Conservation (phyloP, 2,113 vertebrate genomes). For the Pseudois nayaur region DNA sequence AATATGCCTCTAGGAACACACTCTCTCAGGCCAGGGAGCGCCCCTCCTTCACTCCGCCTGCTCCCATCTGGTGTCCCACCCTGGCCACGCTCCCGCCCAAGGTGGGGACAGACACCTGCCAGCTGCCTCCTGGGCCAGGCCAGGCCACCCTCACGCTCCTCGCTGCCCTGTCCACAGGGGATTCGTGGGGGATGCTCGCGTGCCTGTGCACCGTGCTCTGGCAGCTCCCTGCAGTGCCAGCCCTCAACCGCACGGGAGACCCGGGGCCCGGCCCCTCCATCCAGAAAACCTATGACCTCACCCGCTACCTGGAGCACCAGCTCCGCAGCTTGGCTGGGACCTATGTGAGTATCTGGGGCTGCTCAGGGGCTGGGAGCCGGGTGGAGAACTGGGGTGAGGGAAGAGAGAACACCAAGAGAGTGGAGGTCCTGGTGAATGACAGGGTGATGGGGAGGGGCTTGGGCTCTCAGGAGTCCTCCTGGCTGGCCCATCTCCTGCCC, state of each 20-base stretch:
- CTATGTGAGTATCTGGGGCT: conserved; percentile 87
- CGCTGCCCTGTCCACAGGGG: conserved; percentile 78
- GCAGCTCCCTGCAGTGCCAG: conserved; percentile 84
- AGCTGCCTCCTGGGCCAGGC: background rate
- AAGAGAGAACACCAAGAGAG: background rate
- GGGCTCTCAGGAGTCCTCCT: background rate
- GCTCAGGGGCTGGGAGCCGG: background rate
- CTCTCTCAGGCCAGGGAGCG: background rate
- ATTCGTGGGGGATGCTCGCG: conserved; percentile 86
- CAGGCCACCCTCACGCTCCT: background rate
- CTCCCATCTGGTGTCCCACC: conserved; percentile 22
- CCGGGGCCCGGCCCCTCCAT: conserved; percentile 90
- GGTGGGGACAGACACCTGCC: conserved; percentile 60
- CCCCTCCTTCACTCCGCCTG: background rate
- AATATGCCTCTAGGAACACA: background rate
- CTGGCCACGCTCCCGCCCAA: background rate
- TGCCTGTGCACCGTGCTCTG: conserved; percentile 87
- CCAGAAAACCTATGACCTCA: conserved; percentile 96
- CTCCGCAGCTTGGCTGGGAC: conserved; percentile 95
- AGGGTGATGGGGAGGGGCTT: background rate
- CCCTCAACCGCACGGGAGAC: conserved; percentile 84
- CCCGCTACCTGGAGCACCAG: conserved; percentile 97
- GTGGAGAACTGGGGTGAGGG: background rate
- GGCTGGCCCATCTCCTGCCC: conserved; percentile 39
- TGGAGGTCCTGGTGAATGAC: background rate